A percentile compares a stretch with the other conserved stretches of the same genome.
Conservation (phyloP, 2,113 vertebrate genomes). For the Oryzias woworae region DNA sequence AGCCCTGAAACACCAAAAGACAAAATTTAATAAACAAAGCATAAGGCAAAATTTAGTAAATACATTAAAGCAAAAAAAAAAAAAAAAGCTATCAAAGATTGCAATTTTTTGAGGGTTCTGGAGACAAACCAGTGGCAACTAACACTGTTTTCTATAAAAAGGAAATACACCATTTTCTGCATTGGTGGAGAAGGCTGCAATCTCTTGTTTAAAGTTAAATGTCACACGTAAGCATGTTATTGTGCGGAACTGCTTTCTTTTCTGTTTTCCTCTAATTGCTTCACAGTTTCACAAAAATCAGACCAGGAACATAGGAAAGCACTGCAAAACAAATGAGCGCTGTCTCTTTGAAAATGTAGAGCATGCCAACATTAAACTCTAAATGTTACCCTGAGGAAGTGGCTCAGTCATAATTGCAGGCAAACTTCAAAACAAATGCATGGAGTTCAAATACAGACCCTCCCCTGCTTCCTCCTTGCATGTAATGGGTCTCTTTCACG, state of each 20-base stretch:
- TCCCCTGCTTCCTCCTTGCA: conserved; percentile 58
- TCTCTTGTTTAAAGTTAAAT: background rate
- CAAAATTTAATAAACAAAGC: too few species aligned
- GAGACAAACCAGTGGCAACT: too few species aligned
- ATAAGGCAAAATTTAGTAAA: too few species aligned
- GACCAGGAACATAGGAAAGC: background rate
- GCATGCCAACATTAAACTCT: conserved; percentile 62
- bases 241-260: conserved; percentile 4
- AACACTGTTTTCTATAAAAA: too few species aligned
- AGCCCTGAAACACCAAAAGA: too few species aligned
- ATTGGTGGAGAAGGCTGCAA: too few species aligned
- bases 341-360: conserved; percentile 53
- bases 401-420: conserved; percentile 65
- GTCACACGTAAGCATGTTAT: background rate
- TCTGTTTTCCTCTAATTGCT: background rate
- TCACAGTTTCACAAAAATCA: background rate
- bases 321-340: conserved; percentile 38
- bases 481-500: conserved; percentile 51
- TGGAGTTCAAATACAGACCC: conserved; percentile 49
- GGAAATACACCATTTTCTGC: too few species aligned
- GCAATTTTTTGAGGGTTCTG: too few species aligned
- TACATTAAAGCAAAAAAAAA: too few species aligned
- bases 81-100: too few species aligned
- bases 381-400: conserved; percentile 64
- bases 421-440: conserved; percentile 70